Percentiles rank a stretch among this genome's conserved stretches.
These are phyloP conservation scores for Sebastiscus tertius DNA, from an alignment of 2,797 vertebrate genomes.

Conservation along the genomic window DNA sequence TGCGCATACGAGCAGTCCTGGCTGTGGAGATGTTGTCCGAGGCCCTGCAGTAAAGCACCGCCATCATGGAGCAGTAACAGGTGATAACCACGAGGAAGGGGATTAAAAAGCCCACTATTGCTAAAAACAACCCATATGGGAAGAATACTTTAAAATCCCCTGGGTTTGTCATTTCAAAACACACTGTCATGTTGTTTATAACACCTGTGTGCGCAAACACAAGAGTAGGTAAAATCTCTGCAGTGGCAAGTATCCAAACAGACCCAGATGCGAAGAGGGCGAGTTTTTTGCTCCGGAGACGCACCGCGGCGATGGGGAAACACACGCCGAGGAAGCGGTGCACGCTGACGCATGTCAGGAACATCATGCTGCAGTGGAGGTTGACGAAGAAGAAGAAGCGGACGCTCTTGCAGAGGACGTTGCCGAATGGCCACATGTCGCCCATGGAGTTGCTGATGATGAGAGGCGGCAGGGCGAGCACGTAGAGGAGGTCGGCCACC, in stretches of 20 bases:
- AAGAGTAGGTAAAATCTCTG: constrained; percentile 66
- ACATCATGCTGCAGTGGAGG: constrained; percentile 75
- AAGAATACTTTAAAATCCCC: constrained; percentile 60
- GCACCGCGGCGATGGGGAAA: constrained; percentile 64
- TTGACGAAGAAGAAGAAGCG: constrained; percentile 72
- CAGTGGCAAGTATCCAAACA: constrained; percentile 63
- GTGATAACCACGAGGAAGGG: constrained; percentile 62
- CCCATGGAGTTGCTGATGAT: constrained; percentile 63
- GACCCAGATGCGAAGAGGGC: constrained; percentile 27
- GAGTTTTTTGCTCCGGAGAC: constrained; percentile 50
- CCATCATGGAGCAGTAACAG: constrained; percentile 70
- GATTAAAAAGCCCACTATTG: constrained; percentile 58
- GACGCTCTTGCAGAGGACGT: constrained; percentile 65
- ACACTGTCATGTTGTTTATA: constrained; percentile 55
- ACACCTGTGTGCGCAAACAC: constrained; percentile 58
- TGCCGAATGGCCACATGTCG: constrained; percentile 69
- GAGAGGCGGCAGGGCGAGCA: constrained; percentile 73
- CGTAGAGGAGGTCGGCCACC: constrained; percentile 73
- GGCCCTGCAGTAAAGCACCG: constrained; percentile 38
- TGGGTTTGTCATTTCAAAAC: constrained; percentile 67
- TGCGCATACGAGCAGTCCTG: background rate
- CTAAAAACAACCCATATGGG: constrained; percentile 56
- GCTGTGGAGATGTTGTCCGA: background rate
- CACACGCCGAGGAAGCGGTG: constrained; percentile 76
- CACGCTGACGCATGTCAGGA: constrained; percentile 74